A percentile compares a stretch with the other conserved stretches of the same genome.
These are phyloP conservation scores for Centropristis striata DNA, from an alignment of 2,113 vertebrate genomes.

Conservation along the genomic window DNA sequence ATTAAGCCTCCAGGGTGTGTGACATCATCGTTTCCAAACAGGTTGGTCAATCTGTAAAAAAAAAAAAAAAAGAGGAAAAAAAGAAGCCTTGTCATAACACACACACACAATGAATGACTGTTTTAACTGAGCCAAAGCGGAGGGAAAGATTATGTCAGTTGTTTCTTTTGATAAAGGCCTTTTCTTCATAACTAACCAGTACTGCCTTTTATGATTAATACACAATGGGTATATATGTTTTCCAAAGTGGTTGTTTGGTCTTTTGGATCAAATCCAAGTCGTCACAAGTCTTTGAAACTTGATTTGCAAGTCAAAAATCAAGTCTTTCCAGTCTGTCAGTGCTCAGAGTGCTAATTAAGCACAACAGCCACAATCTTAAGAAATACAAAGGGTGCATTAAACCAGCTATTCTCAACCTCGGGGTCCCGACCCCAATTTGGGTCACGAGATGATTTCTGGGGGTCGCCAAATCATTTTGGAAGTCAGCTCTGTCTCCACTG, in stretches of 20 bases:
- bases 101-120: slow-evolving; percentile 9
- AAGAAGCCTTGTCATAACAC: slow-evolving; percentile 45
- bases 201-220: background rate
- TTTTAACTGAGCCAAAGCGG: slow-evolving; percentile 32
- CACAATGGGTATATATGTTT: background rate
- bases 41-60: slow-evolving; percentile 49
- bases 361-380: background rate
- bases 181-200: background rate
- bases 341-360: background rate
- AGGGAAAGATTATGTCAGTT: slow-evolving; percentile 13
- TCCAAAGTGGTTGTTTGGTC: background rate
- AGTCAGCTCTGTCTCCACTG: too few species aligned
- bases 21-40: slow-evolving; percentile 74
- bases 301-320: background rate
- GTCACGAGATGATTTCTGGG: too few species aligned
- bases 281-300: background rate
- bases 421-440: too few species aligned
- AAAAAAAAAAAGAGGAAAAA: slow-evolving; percentile 33
- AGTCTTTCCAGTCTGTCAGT: slow-evolving; percentile 1
- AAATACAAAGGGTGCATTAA: background rate
- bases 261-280: slow-evolving; percentile 5
- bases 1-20: slow-evolving; percentile 69
- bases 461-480: too few species aligned
- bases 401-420: too few species aligned
- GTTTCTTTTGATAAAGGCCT: slow-evolving; percentile 3